phyloP scores from a whole-genome alignment of 2,888 invertebrate genomes.

The Rhopalosiphum nymphaeae region DNA sequence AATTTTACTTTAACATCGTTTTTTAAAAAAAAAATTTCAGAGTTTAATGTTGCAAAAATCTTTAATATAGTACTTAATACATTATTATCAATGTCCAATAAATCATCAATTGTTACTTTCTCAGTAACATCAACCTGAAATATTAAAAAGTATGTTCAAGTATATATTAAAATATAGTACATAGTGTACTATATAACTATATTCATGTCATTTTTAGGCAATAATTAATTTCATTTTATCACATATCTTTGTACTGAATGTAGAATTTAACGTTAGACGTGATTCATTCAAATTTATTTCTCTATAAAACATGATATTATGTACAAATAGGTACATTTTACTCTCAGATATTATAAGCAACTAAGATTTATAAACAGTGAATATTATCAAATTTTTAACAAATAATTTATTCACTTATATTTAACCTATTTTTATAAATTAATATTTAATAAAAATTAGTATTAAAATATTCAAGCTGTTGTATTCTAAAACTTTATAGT shows the following conservation, averaged over 20 bases:
- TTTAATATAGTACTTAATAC: constrained; percentile 83
- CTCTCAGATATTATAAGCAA: too few species aligned
- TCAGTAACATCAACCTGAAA: constrained; percentile 39
- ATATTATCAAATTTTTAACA: background rate
- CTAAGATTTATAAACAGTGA: background rate
- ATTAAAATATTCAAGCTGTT: background rate
- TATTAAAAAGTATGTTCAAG: background rate
- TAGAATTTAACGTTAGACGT: background rate
- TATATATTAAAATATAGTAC: background rate
- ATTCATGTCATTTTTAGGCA: background rate
- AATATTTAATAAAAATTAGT: background rate
- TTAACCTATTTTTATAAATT: background rate
- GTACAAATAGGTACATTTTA: too few species aligned
- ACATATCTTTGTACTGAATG: background rate
- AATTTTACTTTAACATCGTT: constrained; percentile 48
- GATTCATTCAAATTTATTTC: background rate
- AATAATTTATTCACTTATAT: background rate
- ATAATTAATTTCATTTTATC: background rate
- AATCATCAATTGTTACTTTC: constrained; percentile 71
- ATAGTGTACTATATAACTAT: background rate
- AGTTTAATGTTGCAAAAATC: constrained; percentile 83
- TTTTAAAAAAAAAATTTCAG: constrained; percentile 75
- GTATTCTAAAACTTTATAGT: background rate
- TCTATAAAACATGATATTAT: background rate
- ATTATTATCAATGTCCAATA: constrained; percentile 87